Conservation (phyloP, 1,140 invertebrate species). For the Phortica variegata region DNA sequence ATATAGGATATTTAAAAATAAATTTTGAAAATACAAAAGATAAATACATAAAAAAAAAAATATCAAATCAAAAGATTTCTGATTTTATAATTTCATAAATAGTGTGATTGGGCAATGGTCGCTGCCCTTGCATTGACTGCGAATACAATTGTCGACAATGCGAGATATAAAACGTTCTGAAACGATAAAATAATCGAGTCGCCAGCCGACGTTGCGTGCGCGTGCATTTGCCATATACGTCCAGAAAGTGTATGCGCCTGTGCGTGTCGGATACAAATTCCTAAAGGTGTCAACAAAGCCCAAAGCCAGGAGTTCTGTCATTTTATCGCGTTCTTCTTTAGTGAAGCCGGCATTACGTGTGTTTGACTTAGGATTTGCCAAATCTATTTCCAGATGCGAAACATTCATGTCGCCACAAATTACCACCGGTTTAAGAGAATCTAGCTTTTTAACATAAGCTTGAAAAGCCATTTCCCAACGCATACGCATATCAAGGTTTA, state of each 20-base stretch:
- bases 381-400: constrained; percentile 92
- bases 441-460: constrained; percentile 75
- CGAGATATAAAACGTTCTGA: constrained; percentile 75
- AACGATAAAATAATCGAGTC: constrained; percentile 92
- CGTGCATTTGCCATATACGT: constrained; percentile 60
- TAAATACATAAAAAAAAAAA: no score
- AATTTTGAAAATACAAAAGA: no score
- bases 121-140: constrained; percentile 75
- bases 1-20: no score
- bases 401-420: constrained; percentile 98
- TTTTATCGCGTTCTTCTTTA: constrained; percentile 86
- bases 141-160: constrained; percentile 79
- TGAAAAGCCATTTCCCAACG: constrained; percentile 88
- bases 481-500: constrained; percentile 83
- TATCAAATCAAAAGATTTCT: no score
- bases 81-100: constrained; percentile 63
- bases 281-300: constrained; percentile 90
- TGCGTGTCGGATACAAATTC: constrained; percentile 82
- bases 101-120: constrained; percentile 85
- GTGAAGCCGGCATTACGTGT: constrained; percentile 95
- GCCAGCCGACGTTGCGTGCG: constrained; percentile 92
- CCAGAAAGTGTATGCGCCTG: constrained; percentile 92
- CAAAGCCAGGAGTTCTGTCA: constrained; percentile 77
- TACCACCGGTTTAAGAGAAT: constrained; percentile 90
- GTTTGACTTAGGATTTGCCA: constrained; percentile 93